Evolutionary conservation across 2,797 vertebrate genomes (phyloP).

Genomic region (Columba guinea): DNA sequence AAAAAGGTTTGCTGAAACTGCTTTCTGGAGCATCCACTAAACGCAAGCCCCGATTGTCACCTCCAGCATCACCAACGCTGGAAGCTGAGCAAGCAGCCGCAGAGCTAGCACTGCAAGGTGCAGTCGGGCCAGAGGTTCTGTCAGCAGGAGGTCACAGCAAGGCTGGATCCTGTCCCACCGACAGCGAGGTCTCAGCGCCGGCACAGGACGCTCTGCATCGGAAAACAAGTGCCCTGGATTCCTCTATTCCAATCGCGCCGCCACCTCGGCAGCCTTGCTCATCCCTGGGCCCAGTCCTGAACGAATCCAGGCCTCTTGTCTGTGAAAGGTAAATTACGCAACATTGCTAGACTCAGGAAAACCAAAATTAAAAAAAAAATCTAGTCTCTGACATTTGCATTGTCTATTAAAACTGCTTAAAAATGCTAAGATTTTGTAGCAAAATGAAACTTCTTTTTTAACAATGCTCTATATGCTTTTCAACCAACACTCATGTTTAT

Average conservation of each 20-base stretch:
- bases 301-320: slow-evolving; percentile 89
- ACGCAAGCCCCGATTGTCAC: slow-evolving; percentile 90
- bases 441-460: neutral
- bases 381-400: neutral
- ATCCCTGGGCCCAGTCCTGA: slow-evolving; percentile 85
- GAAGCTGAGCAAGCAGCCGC: slow-evolving; percentile 84
- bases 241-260: slow-evolving; percentile 85
- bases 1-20: slow-evolving; percentile 94
- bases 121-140: slow-evolving; percentile 83
- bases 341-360: neutral
- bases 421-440: neutral
- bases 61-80: slow-evolving; percentile 92
- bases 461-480: neutral
- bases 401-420: neutral
- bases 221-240: slow-evolving; percentile 83
- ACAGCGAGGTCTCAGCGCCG: slow-evolving; percentile 73
- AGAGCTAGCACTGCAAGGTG: slow-evolving; percentile 85
- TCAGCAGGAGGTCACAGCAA: slow-evolving; percentile 65
- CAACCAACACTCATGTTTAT: neutral
- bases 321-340: slow-evolving; percentile 89
- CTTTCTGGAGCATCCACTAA: slow-evolving; percentile 91
- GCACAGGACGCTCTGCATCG: slow-evolving; percentile 79
- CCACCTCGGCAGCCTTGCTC: slow-evolving; percentile 97
- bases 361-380: neutral
- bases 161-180: slow-evolving; percentile 61